phyloP scores from a whole-genome alignment of 2,888 invertebrate species.

The Hypomecis punctinalis region DNA sequence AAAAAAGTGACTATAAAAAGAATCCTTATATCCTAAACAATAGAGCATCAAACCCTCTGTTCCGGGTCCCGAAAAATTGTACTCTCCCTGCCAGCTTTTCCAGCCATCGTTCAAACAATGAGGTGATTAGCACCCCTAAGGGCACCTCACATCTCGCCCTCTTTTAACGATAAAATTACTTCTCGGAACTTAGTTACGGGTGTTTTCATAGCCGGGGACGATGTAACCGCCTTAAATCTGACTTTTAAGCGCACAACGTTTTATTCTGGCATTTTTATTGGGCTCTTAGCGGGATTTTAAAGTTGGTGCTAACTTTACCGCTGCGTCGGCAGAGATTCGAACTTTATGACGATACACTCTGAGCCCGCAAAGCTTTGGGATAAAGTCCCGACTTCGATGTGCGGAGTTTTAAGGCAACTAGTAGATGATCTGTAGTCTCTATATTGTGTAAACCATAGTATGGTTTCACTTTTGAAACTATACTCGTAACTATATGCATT shows the following conservation, averaged over 20 bases:
- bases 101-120: slow-evolving; percentile 60
- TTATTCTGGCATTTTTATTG: slow-evolving; percentile 27
- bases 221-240: slow-evolving; percentile 36
- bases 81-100: slow-evolving; percentile 50
- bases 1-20: background rate
- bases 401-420: background rate
- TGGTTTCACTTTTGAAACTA: background rate
- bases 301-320: slow-evolving; percentile 7
- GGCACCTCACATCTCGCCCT: slow-evolving; percentile 55
- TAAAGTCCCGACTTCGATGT: slow-evolving; percentile 1
- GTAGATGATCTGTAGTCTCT: background rate
- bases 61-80: background rate
- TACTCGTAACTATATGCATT: too few species aligned
- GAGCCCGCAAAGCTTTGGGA: slow-evolving; percentile 7
- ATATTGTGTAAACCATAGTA: too few species aligned
- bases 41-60: background rate
- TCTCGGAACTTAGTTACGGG: slow-evolving; percentile 58
- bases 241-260: slow-evolving; percentile 24
- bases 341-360: slow-evolving; percentile 14
- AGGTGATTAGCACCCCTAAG: slow-evolving; percentile 68
- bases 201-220: slow-evolving; percentile 60
- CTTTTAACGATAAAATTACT: slow-evolving; percentile 62
- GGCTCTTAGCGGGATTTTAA: slow-evolving; percentile 23
- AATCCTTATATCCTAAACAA: background rate
- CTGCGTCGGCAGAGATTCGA: slow-evolving; percentile 2